Evolutionary conservation across 2,797 vertebrate species (phyloP).

Genomic region (Clangula hyemalis): DNA sequence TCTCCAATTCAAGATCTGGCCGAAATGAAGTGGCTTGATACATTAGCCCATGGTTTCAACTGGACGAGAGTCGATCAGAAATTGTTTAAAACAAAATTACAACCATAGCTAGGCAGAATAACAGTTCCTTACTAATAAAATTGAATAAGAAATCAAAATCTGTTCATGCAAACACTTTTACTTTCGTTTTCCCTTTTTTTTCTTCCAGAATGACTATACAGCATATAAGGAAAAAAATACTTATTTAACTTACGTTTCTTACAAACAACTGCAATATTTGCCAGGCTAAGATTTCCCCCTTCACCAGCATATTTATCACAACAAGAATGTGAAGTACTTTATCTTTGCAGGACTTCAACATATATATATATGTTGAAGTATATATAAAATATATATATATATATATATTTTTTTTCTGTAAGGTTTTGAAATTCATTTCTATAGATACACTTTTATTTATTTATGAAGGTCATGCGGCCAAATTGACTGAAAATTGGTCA

Average conservation of each 20-base stretch:
- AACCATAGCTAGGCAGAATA: not conserved
- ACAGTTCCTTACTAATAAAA: not conserved
- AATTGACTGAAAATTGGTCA: not conserved
- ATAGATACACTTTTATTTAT: not conserved
- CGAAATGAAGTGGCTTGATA: not conserved
- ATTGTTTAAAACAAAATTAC: not conserved
- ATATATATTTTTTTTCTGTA: not conserved
- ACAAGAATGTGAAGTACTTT: not conserved
- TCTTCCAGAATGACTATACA: not conserved
- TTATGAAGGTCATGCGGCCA: not conserved
- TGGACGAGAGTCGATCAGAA: not conserved
- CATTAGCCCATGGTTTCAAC: not conserved
- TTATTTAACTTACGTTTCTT: not conserved
- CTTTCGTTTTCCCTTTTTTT: not conserved
- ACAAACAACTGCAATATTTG: not conserved
- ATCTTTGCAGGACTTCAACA: not conserved
- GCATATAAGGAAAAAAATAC: not conserved
- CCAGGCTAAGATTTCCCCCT: not conserved
- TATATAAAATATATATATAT: too few species aligned
- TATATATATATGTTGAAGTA: too few species aligned
- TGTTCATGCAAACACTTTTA: not conserved
- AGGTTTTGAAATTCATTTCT: not conserved
- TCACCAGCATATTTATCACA: not conserved
- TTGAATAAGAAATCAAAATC: not conserved
- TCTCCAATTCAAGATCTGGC: too few species aligned